phyloP scores from a whole-genome alignment of 2,797 vertebrate genomes.

The Natrix natrix region DNA sequence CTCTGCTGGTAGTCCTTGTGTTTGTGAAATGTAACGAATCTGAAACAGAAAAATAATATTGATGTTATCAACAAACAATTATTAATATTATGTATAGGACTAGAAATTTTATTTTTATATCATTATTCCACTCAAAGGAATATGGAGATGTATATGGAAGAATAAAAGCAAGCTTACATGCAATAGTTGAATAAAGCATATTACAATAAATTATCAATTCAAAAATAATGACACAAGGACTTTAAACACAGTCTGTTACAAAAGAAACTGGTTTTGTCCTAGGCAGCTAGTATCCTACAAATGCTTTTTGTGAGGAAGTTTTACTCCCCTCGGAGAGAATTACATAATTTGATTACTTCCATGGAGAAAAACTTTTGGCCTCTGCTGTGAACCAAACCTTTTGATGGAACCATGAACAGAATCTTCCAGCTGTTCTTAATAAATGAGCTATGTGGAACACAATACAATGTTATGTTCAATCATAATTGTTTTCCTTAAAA shows the following conservation, averaged over 20 bases:
- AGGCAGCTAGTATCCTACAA: neutral
- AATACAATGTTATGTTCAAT: neutral
- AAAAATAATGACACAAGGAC: neutral
- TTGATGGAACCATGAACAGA: neutral
- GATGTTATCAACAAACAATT: neutral
- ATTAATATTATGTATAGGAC: neutral
- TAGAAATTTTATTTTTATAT: neutral
- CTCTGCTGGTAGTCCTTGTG: conserved; percentile 95
- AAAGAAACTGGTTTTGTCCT: neutral
- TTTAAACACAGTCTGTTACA: neutral
- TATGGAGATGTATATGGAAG: neutral
- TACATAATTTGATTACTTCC: neutral
- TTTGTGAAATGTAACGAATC: conserved; percentile 99
- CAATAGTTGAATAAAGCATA: neutral
- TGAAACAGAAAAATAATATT: conserved; percentile 61
- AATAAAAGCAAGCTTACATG: neutral
- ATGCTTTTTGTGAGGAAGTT: neutral
- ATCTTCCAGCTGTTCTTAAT: neutral
- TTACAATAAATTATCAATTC: neutral
- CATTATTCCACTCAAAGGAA: neutral
- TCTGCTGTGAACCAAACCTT: neutral
- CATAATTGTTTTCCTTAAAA: conserved; percentile 36
- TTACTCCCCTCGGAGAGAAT: neutral
- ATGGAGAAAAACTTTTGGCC: neutral
- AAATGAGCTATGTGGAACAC: neutral